Evolutionary conservation across 2,797 vertebrate genomes (phyloP).

Genomic region (Geotria australis): DNA sequence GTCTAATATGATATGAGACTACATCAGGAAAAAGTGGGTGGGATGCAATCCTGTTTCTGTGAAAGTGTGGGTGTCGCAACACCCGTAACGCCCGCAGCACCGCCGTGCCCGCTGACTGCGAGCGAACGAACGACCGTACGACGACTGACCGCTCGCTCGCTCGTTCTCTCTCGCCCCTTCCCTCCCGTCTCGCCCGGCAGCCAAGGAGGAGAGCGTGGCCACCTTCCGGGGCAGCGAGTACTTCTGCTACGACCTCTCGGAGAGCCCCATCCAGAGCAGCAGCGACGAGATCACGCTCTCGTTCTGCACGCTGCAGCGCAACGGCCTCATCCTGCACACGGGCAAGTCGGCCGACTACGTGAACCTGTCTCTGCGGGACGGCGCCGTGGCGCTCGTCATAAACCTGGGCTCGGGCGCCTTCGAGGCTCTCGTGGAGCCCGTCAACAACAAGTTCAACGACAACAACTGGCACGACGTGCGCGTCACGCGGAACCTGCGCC

Average conservation of each 20-base stretch:
- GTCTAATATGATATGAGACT: too few relatives aligned
- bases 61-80: too few relatives aligned
- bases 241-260: constrained; percentile 90
- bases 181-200: constrained; percentile 7
- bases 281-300: constrained; percentile 73
- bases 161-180: too few relatives aligned
- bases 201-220: constrained; percentile 56
- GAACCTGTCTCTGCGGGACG: constrained; percentile 65
- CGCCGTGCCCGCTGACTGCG: too few relatives aligned
- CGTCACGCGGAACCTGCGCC: constrained; percentile 73
- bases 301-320: constrained; percentile 63
- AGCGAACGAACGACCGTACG: too few relatives aligned
- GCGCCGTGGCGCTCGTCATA: constrained; percentile 76
- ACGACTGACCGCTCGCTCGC: too few relatives aligned
- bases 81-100: too few relatives aligned
- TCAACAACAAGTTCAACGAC: constrained; percentile 69
- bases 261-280: constrained; percentile 82
- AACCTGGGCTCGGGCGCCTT: constrained; percentile 82
- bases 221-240: constrained; percentile 76
- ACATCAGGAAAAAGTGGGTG: too few relatives aligned
- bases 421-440: constrained; percentile 65
- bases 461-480: constrained; percentile 56
- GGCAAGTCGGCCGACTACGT: constrained; percentile 69
- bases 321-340: constrained; percentile 72
- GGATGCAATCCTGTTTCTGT: too few relatives aligned